Evolutionary conservation across 2,113 vertebrate genomes (phyloP).

Genomic region (Ranitomeya variabilis): DNA sequence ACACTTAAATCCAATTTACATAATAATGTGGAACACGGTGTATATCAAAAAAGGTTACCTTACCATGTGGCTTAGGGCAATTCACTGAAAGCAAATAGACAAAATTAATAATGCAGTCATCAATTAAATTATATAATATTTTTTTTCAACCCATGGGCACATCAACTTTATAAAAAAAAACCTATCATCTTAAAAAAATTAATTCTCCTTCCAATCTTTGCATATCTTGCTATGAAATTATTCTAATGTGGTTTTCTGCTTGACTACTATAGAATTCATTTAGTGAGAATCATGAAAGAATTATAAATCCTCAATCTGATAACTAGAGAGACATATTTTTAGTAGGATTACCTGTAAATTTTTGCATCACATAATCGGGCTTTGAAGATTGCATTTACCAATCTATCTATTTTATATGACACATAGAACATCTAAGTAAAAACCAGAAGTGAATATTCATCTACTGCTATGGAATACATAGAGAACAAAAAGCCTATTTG

Average conservation of each 20-base stretch:
- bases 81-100: no score
- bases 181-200: no score
- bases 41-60: no score
- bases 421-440: constrained; percentile 14
- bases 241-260: neutral
- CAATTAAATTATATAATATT: no score
- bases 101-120: no score
- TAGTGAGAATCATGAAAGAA: neutral
- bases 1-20: no score
- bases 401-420: constrained; percentile 23
- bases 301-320: neutral
- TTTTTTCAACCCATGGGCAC: no score
- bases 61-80: no score
- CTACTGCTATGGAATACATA: neutral
- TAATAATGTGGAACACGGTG: no score
- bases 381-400: constrained; percentile 32
- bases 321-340: constrained; percentile 29
- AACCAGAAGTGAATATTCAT: constrained; percentile 1
- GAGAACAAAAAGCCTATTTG: neutral
- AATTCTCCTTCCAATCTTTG: neutral
- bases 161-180: no score
- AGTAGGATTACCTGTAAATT: constrained; percentile 12
- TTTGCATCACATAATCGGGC: constrained; percentile 4
- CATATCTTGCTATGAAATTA: neutral
- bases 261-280: neutral